Conservation (phyloP, 2,888 invertebrate species). For the Apamea epomidion region DNA sequence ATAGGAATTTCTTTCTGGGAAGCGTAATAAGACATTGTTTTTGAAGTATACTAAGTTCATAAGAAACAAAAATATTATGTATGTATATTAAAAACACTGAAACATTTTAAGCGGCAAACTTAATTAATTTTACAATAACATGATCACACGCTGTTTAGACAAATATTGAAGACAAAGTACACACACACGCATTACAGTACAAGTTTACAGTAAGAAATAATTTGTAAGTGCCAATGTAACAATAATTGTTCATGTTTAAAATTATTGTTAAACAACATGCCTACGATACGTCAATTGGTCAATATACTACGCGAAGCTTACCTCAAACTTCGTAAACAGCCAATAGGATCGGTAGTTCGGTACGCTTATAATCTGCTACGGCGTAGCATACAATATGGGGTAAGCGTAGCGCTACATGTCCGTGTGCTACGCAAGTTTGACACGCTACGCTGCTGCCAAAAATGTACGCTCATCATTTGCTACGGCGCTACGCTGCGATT, state of each 20-base stretch:
- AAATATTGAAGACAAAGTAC: background rate
- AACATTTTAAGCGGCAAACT: background rate
- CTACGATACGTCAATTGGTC: background rate
- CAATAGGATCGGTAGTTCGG: background rate
- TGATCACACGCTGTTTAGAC: background rate
- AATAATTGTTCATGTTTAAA: background rate
- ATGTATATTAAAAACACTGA: background rate
- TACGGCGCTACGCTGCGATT: background rate
- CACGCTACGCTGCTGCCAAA: background rate
- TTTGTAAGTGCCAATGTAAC: background rate
- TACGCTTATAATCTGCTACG: background rate
- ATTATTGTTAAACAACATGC: background rate
- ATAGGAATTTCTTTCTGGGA: slow-evolving; percentile 6
- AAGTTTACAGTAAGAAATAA: background rate
- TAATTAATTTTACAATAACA: background rate
- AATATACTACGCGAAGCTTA: background rate
- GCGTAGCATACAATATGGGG: slow-evolving; percentile 10
- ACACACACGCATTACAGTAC: background rate
- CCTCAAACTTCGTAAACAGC: background rate
- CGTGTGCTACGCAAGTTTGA: background rate
- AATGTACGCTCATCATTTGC: background rate
- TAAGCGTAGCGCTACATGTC: background rate
- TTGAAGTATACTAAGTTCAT: background rate
- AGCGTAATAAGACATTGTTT: background rate
- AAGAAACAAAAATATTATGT: background rate